Conservation (phyloP, 2,113 vertebrate genomes). For the Caranx ignobilis region DNA sequence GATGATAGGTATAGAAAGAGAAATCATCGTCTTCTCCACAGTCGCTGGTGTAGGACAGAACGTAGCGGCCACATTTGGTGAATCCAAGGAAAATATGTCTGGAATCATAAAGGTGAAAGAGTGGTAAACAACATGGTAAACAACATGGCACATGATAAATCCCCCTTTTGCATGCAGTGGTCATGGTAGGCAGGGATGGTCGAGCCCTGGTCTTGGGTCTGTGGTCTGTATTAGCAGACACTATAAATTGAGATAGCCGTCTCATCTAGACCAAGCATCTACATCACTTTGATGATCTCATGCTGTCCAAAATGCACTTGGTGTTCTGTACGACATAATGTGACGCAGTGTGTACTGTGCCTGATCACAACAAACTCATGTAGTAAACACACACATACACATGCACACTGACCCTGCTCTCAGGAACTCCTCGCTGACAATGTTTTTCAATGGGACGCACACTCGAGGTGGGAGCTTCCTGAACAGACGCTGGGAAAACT, state of each 20-base stretch:
- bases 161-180: not conserved
- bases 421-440: constrained; percentile 93
- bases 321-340: not conserved
- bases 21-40: constrained; percentile 91
- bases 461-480: constrained; percentile 92
- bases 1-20: constrained; percentile 93
- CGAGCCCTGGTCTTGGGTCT: rapidly evolving
- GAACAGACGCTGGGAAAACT: constrained; percentile 91
- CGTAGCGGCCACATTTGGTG: constrained; percentile 93
- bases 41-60: constrained; percentile 95
- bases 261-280: not conserved
- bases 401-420: constrained; percentile 87
- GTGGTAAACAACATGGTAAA: not conserved
- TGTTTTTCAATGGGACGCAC: constrained; percentile 91
- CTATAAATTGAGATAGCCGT: not conserved
- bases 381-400: constrained; percentile 10
- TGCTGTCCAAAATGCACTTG: not conserved
- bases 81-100: constrained; percentile 97
- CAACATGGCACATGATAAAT: not conserved
- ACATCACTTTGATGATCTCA: not conserved
- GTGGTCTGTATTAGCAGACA: too few species aligned
- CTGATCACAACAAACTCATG: not conserved
- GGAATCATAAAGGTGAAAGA: constrained; percentile 38
- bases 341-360: not conserved
- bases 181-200: not conserved